Conservation (phyloP, 2,113 vertebrate species). For the Pleuronectes platessa region DNA sequence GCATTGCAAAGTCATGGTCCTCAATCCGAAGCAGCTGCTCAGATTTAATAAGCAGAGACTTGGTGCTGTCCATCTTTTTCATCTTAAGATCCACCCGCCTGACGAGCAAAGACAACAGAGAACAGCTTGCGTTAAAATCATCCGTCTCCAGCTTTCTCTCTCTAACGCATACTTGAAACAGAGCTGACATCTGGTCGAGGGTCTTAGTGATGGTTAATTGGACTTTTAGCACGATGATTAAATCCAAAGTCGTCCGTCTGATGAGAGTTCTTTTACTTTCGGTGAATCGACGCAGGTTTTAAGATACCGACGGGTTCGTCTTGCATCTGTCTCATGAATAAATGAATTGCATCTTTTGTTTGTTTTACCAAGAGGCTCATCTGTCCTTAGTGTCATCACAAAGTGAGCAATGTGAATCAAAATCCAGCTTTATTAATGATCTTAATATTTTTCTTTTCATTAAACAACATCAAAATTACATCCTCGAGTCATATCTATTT, state of each 20-base stretch:
- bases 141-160: conserved; percentile 26
- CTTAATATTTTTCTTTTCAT: background rate
- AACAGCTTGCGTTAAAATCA: conserved; percentile 21
- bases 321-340: conserved; percentile 2
- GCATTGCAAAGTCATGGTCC: conserved; percentile 91
- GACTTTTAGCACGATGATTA: conserved; percentile 57
- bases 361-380: too few species aligned
- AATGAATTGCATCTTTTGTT: background rate
- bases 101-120: conserved; percentile 42
- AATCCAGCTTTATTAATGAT: background rate
- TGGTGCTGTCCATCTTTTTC: conserved; percentile 89
- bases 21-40: conserved; percentile 90
- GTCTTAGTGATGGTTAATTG: conserved; percentile 50
- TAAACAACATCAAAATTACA: background rate
- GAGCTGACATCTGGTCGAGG: conserved; percentile 57
- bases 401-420: too few species aligned
- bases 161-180: conserved; percentile 37
- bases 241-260: conserved; percentile 29
- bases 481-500: background rate
- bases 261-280: conserved; percentile 16
- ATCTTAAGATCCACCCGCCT: conserved; percentile 87
- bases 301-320: background rate
- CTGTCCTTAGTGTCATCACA: too few species aligned
- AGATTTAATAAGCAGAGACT: conserved; percentile 85
- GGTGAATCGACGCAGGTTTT: conserved; percentile 10